Percentiles rank a stretch among this genome's conserved stretches.
Evolutionary conservation across 2,888 invertebrate genomes (phyloP).

Genomic region (Chesias legatella): DNA sequence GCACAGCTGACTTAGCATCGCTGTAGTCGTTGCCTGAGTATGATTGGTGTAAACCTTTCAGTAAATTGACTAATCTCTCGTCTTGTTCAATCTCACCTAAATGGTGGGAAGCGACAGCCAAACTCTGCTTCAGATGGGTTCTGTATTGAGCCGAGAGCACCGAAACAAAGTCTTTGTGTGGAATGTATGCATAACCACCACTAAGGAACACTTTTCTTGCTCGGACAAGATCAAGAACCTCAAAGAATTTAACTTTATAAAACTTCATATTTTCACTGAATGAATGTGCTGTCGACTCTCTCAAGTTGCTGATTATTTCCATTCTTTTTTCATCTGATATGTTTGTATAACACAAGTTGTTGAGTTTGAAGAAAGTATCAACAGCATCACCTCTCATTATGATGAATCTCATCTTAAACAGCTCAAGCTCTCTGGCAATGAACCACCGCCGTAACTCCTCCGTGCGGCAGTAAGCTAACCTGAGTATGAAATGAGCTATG

Average conservation of each 20-base stretch:
- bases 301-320: constrained; percentile 80
- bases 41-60: constrained; percentile 88
- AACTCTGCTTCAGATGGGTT: constrained; percentile 83
- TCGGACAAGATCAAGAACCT: constrained; percentile 92
- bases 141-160: constrained; percentile 90
- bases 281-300: constrained; percentile 81
- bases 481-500: constrained; percentile 95
- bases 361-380: constrained; percentile 83
- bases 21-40: constrained; percentile 92
- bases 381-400: constrained; percentile 82
- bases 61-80: constrained; percentile 86
- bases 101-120: constrained; percentile 84
- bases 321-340: constrained; percentile 85
- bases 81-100: constrained; percentile 91
- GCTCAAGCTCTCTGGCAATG: constrained; percentile 91
- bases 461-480: constrained; percentile 93
- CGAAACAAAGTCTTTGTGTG: constrained; percentile 90
- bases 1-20: constrained; percentile 75
- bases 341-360: constrained; percentile 84
- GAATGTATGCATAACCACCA: constrained; percentile 92
- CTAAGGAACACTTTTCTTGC: constrained; percentile 88
- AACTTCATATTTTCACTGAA: constrained; percentile 84
- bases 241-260: constrained; percentile 91
- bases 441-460: constrained; percentile 95
- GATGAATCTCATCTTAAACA: constrained; percentile 91